These are phyloP conservation scores for Daboia siamensis DNA, from an alignment of 2,113 vertebrate genomes.

Conservation along the genomic window DNA sequence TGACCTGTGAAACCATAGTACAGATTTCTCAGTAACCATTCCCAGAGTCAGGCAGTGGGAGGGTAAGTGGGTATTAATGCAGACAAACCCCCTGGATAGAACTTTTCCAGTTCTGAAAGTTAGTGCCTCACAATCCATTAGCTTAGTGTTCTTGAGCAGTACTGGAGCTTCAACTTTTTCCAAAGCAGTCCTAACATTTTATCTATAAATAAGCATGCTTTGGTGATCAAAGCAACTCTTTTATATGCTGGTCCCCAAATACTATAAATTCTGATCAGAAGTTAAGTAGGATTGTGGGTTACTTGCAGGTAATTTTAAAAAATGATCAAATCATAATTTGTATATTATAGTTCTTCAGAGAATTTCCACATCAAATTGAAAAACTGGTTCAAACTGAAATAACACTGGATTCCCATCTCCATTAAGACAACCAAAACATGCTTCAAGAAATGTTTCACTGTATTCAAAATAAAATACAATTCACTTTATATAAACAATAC, in stretches of 20 bases:
- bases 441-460: not conserved
- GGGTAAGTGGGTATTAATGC: not conserved
- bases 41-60: not conserved
- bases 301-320: not conserved
- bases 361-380: not conserved
- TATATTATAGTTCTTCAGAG: not conserved
- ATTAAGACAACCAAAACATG: not conserved
- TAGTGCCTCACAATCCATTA: not conserved
- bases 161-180: not conserved
- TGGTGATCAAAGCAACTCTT: not conserved
- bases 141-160: not conserved
- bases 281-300: not conserved
- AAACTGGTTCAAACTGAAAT: not conserved
- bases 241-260: not conserved
- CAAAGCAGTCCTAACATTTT: not conserved
- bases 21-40: not conserved
- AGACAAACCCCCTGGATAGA: not conserved
- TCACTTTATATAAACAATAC: not conserved
- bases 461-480: not conserved
- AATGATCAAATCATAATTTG: not conserved
- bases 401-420: not conserved
- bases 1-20: not conserved
- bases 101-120: not conserved
- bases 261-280: not conserved
- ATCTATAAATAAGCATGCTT: not conserved